Base-by-base conservation (phyloP, 2,797 vertebrate genomes). In the Craterocephalus amniculus region DNA sequence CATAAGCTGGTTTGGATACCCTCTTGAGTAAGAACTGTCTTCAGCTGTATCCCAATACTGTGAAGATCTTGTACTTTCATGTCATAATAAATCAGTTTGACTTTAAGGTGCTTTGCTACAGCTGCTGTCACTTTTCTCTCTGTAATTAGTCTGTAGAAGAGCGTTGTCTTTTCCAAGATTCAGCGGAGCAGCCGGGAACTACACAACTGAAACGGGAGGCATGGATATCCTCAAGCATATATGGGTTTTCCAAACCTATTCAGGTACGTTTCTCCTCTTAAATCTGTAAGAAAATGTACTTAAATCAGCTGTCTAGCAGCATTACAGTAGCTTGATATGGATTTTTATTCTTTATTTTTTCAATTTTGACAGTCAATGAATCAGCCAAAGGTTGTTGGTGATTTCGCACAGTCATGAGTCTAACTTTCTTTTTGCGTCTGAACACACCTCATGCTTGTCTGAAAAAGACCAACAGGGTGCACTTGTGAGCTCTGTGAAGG, bases 211-310 rank as follows among this genome's bases (percentile, higher is more conserved):
- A 78, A 63, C 90, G 94, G 13, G 93, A 95, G 63, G 94, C 93
- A 0, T 95, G 94, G 94, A 92, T 95, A 67, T 91, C 90, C 24
- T 95, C 94, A 4, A 78, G 82, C 24, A 84, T 95, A 58, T 95
- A 91, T 16, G 94, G 94, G 27, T 92, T 94, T 81, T 94, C 94
- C 65, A 87, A 92, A 82, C 91, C 94, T 9, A 94, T 95, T 68
- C 94, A 95, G 93, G 94, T 94, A 84, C 60, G 13, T 67, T 35
- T 11, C 14, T n/a, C 10, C 9, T 52, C 7, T 40, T 24, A 11
- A 22, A 2, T 31, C 51, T 32, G 6, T 13, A 1, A 40, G 2
- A 67, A 65, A 58, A 26, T 38, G 11, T 24, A 22, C 6, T 1
- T 48, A 14, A 38, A 38, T 67, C 26, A 62, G 38, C 24, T 51